Percentiles rank a stretch among this genome's conserved stretches.
These are phyloP conservation scores for Hylomyscus alleni DNA, from an alignment of 2,797 vertebrate genomes.

Conservation along the genomic window DNA sequence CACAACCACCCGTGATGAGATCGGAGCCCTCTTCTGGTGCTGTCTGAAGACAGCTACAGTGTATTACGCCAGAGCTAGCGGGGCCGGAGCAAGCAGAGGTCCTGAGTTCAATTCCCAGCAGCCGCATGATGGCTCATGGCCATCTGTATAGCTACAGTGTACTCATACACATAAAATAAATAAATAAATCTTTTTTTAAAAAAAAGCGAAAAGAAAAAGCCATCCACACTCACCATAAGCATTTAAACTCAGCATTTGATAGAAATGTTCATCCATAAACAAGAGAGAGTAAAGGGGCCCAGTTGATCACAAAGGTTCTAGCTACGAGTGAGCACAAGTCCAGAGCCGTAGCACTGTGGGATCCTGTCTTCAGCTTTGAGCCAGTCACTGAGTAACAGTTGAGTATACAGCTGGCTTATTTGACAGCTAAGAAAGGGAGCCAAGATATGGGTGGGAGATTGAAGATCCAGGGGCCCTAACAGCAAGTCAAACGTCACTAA, in stretches of 20 bases:
- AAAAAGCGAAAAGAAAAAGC: neutral
- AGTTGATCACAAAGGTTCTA: slow-evolving; percentile 13
- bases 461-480: slow-evolving; percentile 24
- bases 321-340: neutral
- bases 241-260: neutral
- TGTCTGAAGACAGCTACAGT: too few relatives aligned
- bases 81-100: too few relatives aligned
- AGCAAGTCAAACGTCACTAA: slow-evolving; percentile 39
- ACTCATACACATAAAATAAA: too few relatives aligned
- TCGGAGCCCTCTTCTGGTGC: too few relatives aligned
- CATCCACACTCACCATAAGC: neutral
- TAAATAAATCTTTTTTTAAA: too few relatives aligned
- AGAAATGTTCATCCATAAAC: neutral
- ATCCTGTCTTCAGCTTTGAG: slow-evolving; percentile 25
- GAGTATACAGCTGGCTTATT: neutral
- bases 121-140: too few relatives aligned
- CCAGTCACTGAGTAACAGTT: neutral
- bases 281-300: neutral
- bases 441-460: neutral
- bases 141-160: too few relatives aligned
- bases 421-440: neutral
- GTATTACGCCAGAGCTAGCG: too few relatives aligned
- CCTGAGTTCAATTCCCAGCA: too few relatives aligned
- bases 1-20: too few relatives aligned
- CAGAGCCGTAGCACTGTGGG: neutral